Base-by-base conservation (phyloP, 2,888 invertebrate species). In the Synanthedon vespiformis region DNA sequence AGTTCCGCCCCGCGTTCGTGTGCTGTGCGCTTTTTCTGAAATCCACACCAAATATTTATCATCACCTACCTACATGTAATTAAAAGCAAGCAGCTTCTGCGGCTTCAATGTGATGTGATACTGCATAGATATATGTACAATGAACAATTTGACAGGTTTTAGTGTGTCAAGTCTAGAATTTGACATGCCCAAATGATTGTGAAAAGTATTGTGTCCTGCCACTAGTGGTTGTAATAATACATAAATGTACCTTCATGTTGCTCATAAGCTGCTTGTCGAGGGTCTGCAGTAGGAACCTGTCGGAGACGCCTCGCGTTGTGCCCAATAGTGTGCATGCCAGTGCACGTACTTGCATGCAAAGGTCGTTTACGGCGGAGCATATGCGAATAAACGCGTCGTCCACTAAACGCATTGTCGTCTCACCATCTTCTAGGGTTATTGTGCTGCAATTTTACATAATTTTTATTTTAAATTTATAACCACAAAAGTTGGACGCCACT, bases 241-340 rank as follows among this genome's bases (percentile, higher is more conserved):
- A 68, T 77, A n/a, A n/a, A n/a, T n/a, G n/a, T n/a, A 95, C 94
- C 89, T 94, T 92, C 92, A 97, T 94, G 70, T 97, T 95, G 51
- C 96, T 95, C 96, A 98, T 97, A 22, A 98, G 90, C 72, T 99
- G 99, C 79, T 99, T 99, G 73, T 99, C 99, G 40, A 99, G 83
- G 0, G 99, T 99, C 84, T 99, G 99, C 70, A 96, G 93, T 52
- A 99, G 88, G 80, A 97, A 98, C 56, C 93, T 91, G 50, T 94
- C 91, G 53, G 97, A 95, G 4, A 99, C 98, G 52, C 90, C 90
- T 50, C 92, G 92, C 89, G 99, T 95, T 12, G 92, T 90, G 1
- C 99, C 99, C 53, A 98, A 89, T 53, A 97, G 86, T 41, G 93
- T 91, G 60, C 95, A 95, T 0, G 97, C 95, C 51, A 94, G 90